Evolutionary conservation across 2,113 vertebrate species (phyloP), one percentile per base, ranked within the genome.

Genomic region (Aramus guarauna): DNA sequence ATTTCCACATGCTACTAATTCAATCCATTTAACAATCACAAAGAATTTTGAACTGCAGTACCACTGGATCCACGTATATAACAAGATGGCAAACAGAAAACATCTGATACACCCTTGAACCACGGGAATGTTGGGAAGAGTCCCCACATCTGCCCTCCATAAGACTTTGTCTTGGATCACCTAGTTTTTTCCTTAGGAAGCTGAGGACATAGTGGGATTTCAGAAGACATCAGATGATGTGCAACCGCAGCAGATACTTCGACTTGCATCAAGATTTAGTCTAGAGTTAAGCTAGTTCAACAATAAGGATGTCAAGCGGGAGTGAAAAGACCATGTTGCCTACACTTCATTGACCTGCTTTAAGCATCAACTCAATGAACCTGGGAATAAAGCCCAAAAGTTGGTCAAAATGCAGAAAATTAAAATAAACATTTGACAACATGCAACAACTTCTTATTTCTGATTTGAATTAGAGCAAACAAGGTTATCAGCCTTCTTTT

Each of bases 281-380:
- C 9, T 17, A 36, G 15, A 69, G 24, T 9, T 48, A 62, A 59
- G 37, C 30, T 20, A 29, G 36, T 37, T 78, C 32, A 66, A 34
- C 24, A 68, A 34, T 4, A 34, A 55, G 6, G 29, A 72, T 37
- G 43, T 30, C 18, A 20, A 26, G 47, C 80, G 37, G 73, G 30
- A 41, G 4, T 3, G 24, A 58, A 34, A 64, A 78, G 13, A 52
- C 19, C 20, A 22, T 0, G 0, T 8, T 58, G 22, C 24, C 62
- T n/a, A 5, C 2, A 1, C 30, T 41, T 36, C 20, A 58, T 0
- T 60, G 16, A 76, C 21, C 22, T 55, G 20, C 32, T 41, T 21
- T 41, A 68, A 85, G 62, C 56, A 45, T 19, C 56, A 39, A 19
- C 55, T 53, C 56, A 30, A 1, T 3, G 32, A 59, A 77, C 34